Conservation (phyloP, 2,113 vertebrate species). For the Scalopus aquaticus region DNA sequence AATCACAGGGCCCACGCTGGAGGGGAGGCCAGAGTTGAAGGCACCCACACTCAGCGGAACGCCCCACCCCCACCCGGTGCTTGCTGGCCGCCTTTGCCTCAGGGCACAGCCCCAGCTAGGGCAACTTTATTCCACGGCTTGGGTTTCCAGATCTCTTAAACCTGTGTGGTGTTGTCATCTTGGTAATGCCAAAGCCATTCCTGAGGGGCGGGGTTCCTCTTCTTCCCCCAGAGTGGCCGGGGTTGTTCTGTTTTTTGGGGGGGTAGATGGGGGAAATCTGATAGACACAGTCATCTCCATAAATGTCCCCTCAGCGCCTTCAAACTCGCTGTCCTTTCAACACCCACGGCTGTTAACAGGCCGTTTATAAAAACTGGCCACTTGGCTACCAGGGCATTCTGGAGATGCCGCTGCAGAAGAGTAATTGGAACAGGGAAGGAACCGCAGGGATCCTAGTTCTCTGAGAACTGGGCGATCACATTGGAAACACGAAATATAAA, state of each 20-base stretch:
- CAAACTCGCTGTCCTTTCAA: not conserved
- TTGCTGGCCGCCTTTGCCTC: not conserved
- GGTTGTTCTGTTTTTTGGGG: too few species aligned
- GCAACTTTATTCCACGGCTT: not conserved
- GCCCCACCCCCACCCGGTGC: too few species aligned
- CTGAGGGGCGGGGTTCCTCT: not conserved
- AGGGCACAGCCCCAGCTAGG: not conserved
- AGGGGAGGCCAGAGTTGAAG: not conserved
- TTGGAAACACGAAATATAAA: not conserved
- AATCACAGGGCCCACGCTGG: not conserved
- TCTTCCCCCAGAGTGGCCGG: not conserved
- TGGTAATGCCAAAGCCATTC: not conserved
- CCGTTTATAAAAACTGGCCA: not conserved
- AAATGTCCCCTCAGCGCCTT: not conserved
- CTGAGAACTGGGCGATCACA: not conserved
- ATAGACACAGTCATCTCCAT: not conserved
- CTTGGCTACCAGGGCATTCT: not conserved
- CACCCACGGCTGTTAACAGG: not conserved
- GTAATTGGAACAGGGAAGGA: not conserved
- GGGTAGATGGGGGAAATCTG: not conserved
- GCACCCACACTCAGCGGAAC: not conserved
- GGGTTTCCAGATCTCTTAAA: not conserved
- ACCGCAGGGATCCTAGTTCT: not conserved
- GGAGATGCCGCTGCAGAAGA: not conserved
- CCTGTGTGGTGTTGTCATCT: not conserved